Base-by-base conservation (phyloP, 2,113 vertebrate genomes). In the Numida meleagris region DNA sequence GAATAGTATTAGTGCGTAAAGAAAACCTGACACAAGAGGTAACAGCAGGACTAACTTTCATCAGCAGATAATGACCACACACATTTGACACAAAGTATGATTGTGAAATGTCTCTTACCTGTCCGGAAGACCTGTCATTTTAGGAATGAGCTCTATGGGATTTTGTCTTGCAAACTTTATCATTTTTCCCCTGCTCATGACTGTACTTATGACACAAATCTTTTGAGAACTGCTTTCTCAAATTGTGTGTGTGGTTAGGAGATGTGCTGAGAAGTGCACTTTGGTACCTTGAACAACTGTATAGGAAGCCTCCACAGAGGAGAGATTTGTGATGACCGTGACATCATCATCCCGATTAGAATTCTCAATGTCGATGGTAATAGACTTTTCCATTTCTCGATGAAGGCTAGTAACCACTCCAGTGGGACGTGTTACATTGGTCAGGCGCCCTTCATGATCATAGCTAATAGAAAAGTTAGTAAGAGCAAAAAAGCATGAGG, bases 281-380 rank as follows among this genome's bases (percentile, higher is more conserved):
- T 81, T 89, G 86, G 88, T 97, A 99, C 99, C 99, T 99, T 99
- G 99, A 81, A 99, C 99, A 89, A 99, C 99, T 11, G 99, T 99
- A 96, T 99, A 99, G 40, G 99, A 99, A 58, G 99, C 99, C 95
- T 99, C 99, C 29, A 99, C 99, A 1, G 99, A 99, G 45, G 99
- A 99, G 55, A 99, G 98, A 97, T 99, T 99, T 96, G 99, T 99
- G 97, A 99, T 99, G 95, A 99, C 99, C 6, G 99, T 99, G 97
- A 99, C 98, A 19, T 99, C 99, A 36, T 99, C 99, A 46, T 99
- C 99, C 70, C 99, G 98, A 97, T 99, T 99, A 92, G 99, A 99
- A 97, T 99, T 99, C 97, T 99, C 99, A 16, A 99, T 99, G 97
- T 99, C 99, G 53, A 99, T 99, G 97, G 99, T 99, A 98, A 99